Evolutionary conservation across 2,888 invertebrate genomes (phyloP), one percentile per base, ranked within the genome.

Genomic region (Helobdella robusta): DNA sequence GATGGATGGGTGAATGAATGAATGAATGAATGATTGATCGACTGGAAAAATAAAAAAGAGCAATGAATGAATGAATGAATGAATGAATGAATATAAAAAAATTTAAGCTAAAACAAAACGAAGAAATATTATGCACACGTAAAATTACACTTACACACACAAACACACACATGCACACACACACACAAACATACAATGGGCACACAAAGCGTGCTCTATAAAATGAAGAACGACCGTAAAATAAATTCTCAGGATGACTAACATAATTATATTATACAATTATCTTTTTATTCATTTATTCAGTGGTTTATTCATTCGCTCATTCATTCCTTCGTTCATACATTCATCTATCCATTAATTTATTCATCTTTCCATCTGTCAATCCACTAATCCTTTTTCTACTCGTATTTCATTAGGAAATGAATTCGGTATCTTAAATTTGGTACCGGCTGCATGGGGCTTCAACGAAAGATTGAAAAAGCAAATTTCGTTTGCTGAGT

Each of bases 11-110:
- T 30, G 56, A 30, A 54, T 4, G 23, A 30, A 54, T 54, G 54
- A n/a, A n/a, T n/a, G n/a, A n/a, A n/a, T n/a, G n/a, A n/a, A n/a
- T n/a, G n/a, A n/a, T n/a, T n/a, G 54, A 56, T 56, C 4, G 40
- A 15, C 11, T 40, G 40, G 40, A 40, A 40, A 40, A 11, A 40
- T 11, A 11, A 40, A 15, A 15, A 8, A 40, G 52, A 50, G n/a
- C 44, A 40, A 25, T 2, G 56, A 56, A 30, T 56, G 56, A 2
- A 56, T 56, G 56, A 56, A 56, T 56, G 56, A 30, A 30, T 1
- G 56, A 8, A 18, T 1, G 48, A 48, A 6, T 15, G 48, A 4
- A 18, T 1, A 25, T 23, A 46, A 2, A 25, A 48, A 18, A 48
- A 48, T 3, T n/a, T 20, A 8, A 8, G 48, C 2, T 5, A 2